Base-by-base conservation (phyloP, 2,797 vertebrate genomes). In the Acridotheres tristis region DNA sequence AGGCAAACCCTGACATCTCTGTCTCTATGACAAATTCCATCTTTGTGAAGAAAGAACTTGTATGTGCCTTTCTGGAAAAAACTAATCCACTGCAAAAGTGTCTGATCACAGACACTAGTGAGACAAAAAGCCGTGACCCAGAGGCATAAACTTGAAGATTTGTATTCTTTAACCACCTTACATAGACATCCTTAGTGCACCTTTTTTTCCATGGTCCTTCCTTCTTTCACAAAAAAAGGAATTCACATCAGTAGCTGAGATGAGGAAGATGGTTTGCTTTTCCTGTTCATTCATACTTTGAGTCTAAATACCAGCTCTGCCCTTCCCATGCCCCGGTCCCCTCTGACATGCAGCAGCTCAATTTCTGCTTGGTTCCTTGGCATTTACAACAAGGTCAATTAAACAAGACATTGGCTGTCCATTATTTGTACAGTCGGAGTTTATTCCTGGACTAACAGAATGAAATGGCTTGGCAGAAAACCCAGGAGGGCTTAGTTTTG, bases 381-480 rank as follows among this genome's bases (percentile, higher is more conserved):
- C 78, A 84, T 91, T 85, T 94, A 80, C 40, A 77, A 57, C 86
- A 85, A 92, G 93, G 87, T 95, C 91, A 96, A 89, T 93, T 84
- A 93, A 95, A 92, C 73, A 93, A 94, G 68, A 72, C 75, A 66
- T 77, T 78, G 75, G 6, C 47, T 92, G 66, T 34, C n/a, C 40
- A 45, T 40, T 94, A 69, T 91, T 88, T 95, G 82, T 92, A 76
- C 32, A 88, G 79, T 40, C n/a, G 20, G n/a, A 76, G 50, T 76
- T 90, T 69, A 85, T 89, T 89, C 79, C 66, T 89, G 74, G 78
- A 50, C 65, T 51, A 88, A 54, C 45, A 83, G 57, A 67, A 89
- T 79, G 69, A 89, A 88, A 72, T 0, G 0, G 15, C 62, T 86
- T 83, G 82, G 40, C 77, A 69, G 88, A 89, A 89, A 78, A 93